phyloP scores from a whole-genome alignment of 2,888 invertebrate genomes.

The Lissocephala sabroskyi region DNA sequence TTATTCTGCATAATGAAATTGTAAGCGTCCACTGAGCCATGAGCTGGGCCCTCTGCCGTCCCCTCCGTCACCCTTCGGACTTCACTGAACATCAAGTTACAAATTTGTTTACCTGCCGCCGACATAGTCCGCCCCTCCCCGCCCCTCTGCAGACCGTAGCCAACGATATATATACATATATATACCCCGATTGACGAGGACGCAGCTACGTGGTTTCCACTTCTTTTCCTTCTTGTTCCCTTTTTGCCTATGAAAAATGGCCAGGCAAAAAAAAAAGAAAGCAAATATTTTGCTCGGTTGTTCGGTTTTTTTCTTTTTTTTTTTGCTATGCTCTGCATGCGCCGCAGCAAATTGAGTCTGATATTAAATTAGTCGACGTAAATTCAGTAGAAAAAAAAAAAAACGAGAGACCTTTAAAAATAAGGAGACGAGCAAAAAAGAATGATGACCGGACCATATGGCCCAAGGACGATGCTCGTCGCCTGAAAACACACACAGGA shows the following conservation, averaged over 20 bases:
- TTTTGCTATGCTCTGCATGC: not conserved
- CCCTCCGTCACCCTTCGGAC: too few relatives aligned
- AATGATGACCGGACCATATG: too few relatives aligned
- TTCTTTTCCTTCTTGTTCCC: conserved; percentile 4
- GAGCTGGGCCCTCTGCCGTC: conserved; percentile 14
- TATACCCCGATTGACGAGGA: too few relatives aligned
- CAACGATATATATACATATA: too few relatives aligned
- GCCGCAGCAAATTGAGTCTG: conserved; percentile 46
- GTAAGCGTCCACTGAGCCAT: conserved; percentile 9
- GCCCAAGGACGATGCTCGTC: not conserved
- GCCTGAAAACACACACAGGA: too few relatives aligned
- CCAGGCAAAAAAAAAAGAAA: too few relatives aligned
- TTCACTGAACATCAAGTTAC: conserved; percentile 36
- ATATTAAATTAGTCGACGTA: conserved; percentile 54
- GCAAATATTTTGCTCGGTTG: conserved; percentile 12
- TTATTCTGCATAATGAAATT: conserved; percentile 35
- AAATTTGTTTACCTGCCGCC: conserved; percentile 36
- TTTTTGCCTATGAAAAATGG: conserved; percentile 6
- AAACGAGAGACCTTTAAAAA: conserved; percentile 1
- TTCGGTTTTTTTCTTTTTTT: not conserved
- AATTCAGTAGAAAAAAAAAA: conserved; percentile 17
- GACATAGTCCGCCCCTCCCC: conserved; percentile 10
- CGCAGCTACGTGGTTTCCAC: too few relatives aligned
- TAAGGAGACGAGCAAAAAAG: not conserved
- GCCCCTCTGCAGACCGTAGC: conserved; percentile 1